A percentile compares a stretch with the other conserved stretches of the same genome.
phyloP scores from a whole-genome alignment of 2,888 invertebrate genomes.

The Hypsopygia costalis region DNA sequence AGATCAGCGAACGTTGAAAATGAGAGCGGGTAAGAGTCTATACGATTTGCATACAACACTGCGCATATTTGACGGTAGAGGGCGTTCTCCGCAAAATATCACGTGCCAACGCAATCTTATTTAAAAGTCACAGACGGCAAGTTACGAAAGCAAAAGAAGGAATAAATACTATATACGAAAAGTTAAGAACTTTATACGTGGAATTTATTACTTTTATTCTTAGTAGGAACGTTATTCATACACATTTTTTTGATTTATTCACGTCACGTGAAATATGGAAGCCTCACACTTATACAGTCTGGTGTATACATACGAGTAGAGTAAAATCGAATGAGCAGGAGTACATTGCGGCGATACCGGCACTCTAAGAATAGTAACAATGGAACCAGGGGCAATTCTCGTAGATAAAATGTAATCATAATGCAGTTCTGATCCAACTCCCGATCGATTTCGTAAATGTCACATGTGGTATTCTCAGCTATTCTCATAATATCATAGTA shows the following conservation, averaged over 20 bases:
- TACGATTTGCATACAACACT: constrained; percentile 61
- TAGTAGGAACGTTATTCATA: neutral
- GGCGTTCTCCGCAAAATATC: constrained; percentile 40
- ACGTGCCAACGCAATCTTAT: constrained; percentile 53
- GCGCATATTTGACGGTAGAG: constrained; percentile 35
- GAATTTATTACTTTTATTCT: neutral
- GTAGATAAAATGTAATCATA: too few species aligned
- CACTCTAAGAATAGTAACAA: too few species aligned
- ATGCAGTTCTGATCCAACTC: too few species aligned
- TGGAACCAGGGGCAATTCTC: too few species aligned
- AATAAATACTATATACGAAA: constrained; percentile 22
- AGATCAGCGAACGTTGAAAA: neutral
- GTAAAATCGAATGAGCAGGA: too few species aligned
- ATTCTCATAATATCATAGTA: too few species aligned
- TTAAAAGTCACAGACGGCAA: constrained; percentile 49
- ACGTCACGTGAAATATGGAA: too few species aligned
- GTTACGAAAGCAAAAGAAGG: constrained; percentile 12
- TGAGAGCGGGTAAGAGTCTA: constrained; percentile 12
- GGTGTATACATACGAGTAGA: neutral
- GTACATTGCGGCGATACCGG: too few species aligned
- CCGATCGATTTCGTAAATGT: too few species aligned
- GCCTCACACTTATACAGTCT: too few species aligned
- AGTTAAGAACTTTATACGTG: constrained; percentile 29
- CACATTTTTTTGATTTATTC: neutral
- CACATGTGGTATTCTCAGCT: too few species aligned